Percentiles rank a stretch among this genome's conserved stretches.
phyloP scores from a whole-genome alignment of 2,113 vertebrate genomes.

The Puffinus mauretanicus region DNA sequence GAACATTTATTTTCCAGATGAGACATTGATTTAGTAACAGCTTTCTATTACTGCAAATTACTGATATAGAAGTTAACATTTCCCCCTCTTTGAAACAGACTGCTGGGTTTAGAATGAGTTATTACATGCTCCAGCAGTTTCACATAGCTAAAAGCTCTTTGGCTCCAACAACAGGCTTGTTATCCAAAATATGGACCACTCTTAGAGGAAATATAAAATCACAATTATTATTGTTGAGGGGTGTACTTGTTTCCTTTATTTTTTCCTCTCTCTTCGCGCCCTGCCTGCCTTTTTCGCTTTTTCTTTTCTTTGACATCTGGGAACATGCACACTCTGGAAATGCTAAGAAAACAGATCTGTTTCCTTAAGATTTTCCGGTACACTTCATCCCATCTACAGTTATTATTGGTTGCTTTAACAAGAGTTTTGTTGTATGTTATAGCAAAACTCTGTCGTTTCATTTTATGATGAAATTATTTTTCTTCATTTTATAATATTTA shows the following conservation, averaged over 20 bases:
- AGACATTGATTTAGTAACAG: constrained; percentile 46
- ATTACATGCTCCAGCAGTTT: not conserved
- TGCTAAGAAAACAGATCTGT: not conserved
- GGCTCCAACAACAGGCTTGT: not conserved
- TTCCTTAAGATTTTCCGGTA: not conserved
- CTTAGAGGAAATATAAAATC: not conserved
- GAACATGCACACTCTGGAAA: not conserved
- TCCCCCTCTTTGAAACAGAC: not conserved
- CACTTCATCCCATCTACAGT: not conserved
- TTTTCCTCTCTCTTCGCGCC: rapidly evolving
- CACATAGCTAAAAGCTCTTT: not conserved
- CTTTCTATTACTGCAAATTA: constrained; percentile 36
- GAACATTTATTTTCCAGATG: constrained; percentile 34
- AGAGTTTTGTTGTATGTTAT: not conserved
- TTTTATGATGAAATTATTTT: not conserved
- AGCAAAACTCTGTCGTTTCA: not conserved
- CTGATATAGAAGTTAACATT: not conserved
- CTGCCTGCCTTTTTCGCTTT: no score
- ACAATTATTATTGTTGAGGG: not conserved
- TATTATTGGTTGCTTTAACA: not conserved
- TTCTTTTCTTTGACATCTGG: not conserved
- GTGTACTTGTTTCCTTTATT: not conserved
- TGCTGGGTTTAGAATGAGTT: not conserved
- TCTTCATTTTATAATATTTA: not conserved
- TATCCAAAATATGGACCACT: not conserved